Percentiles rank a stretch among this genome's conserved stretches.
Conservation (phyloP, 2,113 vertebrate species). For the Callaeas wilsoni region DNA sequence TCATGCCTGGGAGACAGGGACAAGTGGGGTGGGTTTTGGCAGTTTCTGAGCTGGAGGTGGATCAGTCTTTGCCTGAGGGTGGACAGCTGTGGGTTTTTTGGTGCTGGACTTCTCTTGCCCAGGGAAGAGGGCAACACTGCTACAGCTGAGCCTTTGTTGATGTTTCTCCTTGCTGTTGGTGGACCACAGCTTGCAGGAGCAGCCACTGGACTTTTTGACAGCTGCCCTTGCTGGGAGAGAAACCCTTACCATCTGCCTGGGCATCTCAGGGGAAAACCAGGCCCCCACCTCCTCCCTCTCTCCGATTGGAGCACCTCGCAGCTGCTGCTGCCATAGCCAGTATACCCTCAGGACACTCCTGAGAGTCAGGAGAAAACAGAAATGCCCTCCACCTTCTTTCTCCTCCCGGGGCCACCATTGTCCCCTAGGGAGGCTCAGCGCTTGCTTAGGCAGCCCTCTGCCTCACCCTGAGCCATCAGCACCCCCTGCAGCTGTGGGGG, state of each 20-base stretch:
- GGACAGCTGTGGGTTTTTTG: neutral
- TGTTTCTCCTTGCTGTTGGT: neutral
- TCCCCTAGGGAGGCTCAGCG: neutral
- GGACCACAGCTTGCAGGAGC: neutral
- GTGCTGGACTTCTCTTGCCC: neutral
- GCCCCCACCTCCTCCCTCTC: neutral
- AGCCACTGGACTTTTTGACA: neutral
- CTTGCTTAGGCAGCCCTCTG: neutral
- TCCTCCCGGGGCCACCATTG: no score
- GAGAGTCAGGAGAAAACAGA: neutral
- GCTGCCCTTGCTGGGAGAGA: neutral
- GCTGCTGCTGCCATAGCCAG: neutral
- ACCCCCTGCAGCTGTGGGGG: neutral
- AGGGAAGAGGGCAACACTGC: neutral
- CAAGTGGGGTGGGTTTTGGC: neutral
- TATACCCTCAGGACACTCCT: neutral
- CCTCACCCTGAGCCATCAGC: neutral
- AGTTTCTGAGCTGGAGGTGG: neutral
- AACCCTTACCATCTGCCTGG: neutral
- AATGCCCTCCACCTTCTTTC: neutral
- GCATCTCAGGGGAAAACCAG: fast-evolving
- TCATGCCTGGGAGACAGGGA: no score
- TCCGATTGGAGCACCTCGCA: fast-evolving
- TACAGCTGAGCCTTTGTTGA: neutral
- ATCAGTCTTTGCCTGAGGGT: neutral